phyloP scores from a whole-genome alignment of 2,113 vertebrate genomes.

The Callaeas wilsoni region DNA sequence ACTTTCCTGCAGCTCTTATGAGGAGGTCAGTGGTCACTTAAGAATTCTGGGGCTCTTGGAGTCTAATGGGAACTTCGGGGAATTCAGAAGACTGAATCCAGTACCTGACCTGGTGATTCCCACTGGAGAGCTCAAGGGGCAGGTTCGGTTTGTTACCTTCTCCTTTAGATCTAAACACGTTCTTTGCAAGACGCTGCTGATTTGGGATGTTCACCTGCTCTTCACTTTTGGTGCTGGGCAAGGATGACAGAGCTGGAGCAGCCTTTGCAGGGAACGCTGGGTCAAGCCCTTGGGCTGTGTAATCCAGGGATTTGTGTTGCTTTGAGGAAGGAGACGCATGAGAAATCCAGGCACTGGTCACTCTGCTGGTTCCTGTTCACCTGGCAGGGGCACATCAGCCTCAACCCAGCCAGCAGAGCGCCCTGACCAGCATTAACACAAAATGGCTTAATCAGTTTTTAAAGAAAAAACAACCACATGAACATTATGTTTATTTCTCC shows the following conservation, averaged over 20 bases:
- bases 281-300: neutral
- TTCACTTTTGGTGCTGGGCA: neutral
- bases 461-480: neutral
- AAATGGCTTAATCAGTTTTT: neutral
- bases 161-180: neutral
- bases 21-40: neutral
- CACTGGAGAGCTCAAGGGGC: neutral
- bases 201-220: too few species aligned
- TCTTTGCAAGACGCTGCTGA: neutral
- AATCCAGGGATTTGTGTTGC: too few species aligned
- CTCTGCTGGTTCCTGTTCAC: neutral
- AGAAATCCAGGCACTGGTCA: neutral
- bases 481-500: constrained; percentile 66
- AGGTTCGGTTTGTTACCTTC: neutral
- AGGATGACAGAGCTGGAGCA: neutral
- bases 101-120: neutral
- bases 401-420: neutral
- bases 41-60: neutral
- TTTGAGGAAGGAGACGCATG: rapidly evolving
- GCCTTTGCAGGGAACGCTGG: neutral
- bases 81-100: neutral
- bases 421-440: neutral
- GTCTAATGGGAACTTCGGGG: neutral
- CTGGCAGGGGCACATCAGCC: neutral
- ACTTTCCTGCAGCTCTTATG: neutral